phyloP scores from a whole-genome alignment of 1,140 invertebrate species.

The Ptiloglossa arizonensis region DNA sequence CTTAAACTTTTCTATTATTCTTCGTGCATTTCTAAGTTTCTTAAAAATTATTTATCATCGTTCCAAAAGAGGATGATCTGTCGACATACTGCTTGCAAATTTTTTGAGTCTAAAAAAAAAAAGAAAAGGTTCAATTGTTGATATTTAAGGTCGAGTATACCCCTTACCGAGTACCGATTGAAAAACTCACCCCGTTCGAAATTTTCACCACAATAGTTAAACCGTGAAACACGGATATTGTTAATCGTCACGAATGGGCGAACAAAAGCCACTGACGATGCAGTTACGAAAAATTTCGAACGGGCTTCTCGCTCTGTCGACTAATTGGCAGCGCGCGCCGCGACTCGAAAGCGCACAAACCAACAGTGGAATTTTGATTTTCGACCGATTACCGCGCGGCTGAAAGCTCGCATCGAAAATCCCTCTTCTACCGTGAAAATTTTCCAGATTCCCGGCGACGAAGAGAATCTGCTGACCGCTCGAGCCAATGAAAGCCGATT shows the following conservation, averaged over 20 bases:
- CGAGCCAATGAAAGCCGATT: too few relatives aligned
- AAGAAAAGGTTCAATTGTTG: too few relatives aligned
- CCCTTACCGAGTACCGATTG: background rate
- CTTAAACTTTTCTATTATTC: too few relatives aligned
- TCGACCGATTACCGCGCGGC: background rate
- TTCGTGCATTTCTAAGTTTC: too few relatives aligned
- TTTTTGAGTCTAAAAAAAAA: too few relatives aligned
- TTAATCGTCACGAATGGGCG: background rate
- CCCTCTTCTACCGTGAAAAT: background rate
- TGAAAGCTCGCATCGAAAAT: background rate
- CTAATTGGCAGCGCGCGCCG: conserved; percentile 18
- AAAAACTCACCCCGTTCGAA: background rate
- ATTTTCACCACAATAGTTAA: background rate
- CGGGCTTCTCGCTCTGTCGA: background rate
- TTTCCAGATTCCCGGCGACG: background rate
- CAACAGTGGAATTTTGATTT: background rate
- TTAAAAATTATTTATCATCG: too few relatives aligned
- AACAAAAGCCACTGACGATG: background rate
- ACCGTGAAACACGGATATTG: background rate
- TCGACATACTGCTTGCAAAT: too few relatives aligned
- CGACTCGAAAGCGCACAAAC: background rate
- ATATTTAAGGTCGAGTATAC: too few relatives aligned
- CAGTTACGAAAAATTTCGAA: background rate
- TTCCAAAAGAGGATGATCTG: too few relatives aligned
- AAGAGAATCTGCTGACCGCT: too few relatives aligned